These are phyloP conservation scores for Brachyhypopomus occidentalis DNA, from an alignment of 2,113 vertebrate genomes.

Conservation along the genomic window DNA sequence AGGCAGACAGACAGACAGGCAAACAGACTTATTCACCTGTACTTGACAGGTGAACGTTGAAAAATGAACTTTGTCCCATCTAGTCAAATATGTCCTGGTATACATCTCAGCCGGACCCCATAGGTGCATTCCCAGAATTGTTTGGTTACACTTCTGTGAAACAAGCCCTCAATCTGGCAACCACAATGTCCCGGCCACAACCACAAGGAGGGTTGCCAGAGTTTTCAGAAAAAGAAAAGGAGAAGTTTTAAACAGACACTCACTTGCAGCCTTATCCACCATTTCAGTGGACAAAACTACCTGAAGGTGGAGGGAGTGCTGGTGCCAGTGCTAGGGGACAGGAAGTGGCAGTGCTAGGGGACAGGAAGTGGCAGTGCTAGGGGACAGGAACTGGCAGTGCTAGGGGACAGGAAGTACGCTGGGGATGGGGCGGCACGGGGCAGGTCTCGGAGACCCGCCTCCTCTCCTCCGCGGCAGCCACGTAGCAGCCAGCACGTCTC, in stretches of 20 bases:
- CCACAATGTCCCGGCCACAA: slow-evolving; percentile 57
- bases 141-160: slow-evolving; percentile 64
- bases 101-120: slow-evolving; percentile 52
- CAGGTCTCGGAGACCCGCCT: background rate
- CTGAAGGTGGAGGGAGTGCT: background rate
- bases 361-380: slow-evolving; percentile 15
- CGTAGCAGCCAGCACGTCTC: slow-evolving; percentile 31
- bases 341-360: background rate
- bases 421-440: background rate
- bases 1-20: too few species aligned
- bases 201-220: slow-evolving; percentile 60
- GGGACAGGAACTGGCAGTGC: slow-evolving; percentile 13
- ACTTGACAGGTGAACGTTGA: background rate
- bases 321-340: slow-evolving; percentile 15
- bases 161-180: slow-evolving; percentile 62
- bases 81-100: slow-evolving; percentile 34
- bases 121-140: slow-evolving; percentile 57
- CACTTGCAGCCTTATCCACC: slow-evolving; percentile 28
- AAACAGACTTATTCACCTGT: too few species aligned
- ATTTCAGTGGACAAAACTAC: slow-evolving; percentile 21
- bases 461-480: background rate
- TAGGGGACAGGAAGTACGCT: slow-evolving; percentile 4
- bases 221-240: slow-evolving; percentile 36
- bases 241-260: slow-evolving; percentile 46
- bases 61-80: slow-evolving; percentile 2